Evolutionary conservation across 2,113 vertebrate genomes (phyloP).

Genomic region (Labeo rohita): DNA sequence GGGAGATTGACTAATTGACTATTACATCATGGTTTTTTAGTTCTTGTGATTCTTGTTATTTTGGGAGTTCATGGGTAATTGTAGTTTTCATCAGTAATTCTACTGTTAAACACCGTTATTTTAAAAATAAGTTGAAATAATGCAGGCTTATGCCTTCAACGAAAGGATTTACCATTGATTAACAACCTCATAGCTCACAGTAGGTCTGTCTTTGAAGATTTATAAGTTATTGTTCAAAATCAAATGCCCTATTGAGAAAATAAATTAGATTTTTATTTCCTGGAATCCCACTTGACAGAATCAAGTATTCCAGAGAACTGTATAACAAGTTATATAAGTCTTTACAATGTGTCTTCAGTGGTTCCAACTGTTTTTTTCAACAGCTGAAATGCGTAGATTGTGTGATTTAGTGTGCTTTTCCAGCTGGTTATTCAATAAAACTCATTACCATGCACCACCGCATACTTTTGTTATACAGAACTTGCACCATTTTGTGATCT

Average conservation of each 20-base stretch:
- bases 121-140: background rate
- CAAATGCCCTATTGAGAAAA: background rate
- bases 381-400: background rate
- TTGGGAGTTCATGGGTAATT: background rate
- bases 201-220: background rate
- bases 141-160: background rate
- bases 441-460: slow-evolving; percentile 14
- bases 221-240: background rate
- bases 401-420: background rate
- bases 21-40: too few species aligned
- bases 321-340: background rate
- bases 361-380: background rate
- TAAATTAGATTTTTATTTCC: background rate
- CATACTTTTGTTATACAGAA: background rate
- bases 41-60: too few species aligned
- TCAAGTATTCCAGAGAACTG: background rate
- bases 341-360: background rate
- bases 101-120: background rate
- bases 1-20: too few species aligned
- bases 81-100: background rate
- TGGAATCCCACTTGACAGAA: background rate
- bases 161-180: background rate
- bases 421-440: slow-evolving; percentile 6
- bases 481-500: slow-evolving; percentile 32
- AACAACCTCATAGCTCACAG: background rate